Base-by-base conservation (phyloP, 1,140 invertebrate species). In the Cylas formicarius region DNA sequence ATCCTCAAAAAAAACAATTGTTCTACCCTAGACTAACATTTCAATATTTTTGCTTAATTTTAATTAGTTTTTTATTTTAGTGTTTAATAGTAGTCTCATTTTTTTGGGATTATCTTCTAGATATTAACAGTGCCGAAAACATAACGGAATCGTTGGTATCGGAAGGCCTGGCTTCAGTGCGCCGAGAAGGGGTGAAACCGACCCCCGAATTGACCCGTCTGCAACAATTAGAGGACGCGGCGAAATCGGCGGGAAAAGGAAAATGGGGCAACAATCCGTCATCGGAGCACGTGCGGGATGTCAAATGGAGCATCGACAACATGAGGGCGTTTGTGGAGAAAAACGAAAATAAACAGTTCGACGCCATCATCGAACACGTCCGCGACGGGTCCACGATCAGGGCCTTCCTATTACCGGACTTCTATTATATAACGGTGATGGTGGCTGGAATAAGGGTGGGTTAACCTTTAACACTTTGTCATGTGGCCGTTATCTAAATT, bases 301-400 rank as follows among this genome's bases (percentile, higher is more conserved):
- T 97, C 41, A 92, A 84, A 57, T 95, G 90, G 86, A 75, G 70
- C 9, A 72, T 91, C 18, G 92, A 95, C 14, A 85, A 88, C 66
- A 81, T 86, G 4, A 75, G 83, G 27, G 73, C 76, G 32, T 81
- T 95, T 63, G 82, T 92, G 8, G 88, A 92, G 40, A 81, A 86
- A 48, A 78, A 80, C 48, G 77, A 77, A 20, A 76, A 80, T 22
- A 87, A 91, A 59, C 86, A 84, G 0, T 69, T 93, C 8, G 74
- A 81, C 65, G 91, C 90, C 34, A 79, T 97, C 18, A 86, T 98
- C 60, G 93, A 97, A 67, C 86, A 94, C 73, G 92, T 99, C 1
- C 76, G 92, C 45, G 94, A 98, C 72, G 95, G 95, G 2, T 96
- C 92, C 13, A 97, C 94, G 1, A 77, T 97, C 2, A 76, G 92